These are phyloP conservation scores for Sphenopsis melanotis DNA, from an alignment of 2,797 vertebrate genomes.

Conservation along the genomic window DNA sequence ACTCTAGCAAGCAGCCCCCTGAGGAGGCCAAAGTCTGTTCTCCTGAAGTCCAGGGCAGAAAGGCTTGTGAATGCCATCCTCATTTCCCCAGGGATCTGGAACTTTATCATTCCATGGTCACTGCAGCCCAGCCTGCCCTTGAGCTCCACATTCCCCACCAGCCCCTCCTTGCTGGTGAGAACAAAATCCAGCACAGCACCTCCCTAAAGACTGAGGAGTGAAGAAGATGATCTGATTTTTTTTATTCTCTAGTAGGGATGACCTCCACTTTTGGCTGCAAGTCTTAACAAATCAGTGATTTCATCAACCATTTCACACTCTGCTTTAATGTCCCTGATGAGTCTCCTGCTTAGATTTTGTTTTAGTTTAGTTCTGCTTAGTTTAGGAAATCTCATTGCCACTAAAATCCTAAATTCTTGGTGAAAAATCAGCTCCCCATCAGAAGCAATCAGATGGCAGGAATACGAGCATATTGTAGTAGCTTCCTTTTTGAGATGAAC, in stretches of 20 bases:
- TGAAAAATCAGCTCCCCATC: not conserved
- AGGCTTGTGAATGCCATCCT: too few relatives aligned
- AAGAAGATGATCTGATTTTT: not conserved
- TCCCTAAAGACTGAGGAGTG: not conserved
- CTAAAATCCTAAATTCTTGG: not conserved
- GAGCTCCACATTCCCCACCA: not conserved
- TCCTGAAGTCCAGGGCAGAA: not conserved
- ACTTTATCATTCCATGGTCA: not conserved
- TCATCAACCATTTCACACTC: not conserved
- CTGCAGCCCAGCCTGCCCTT: not conserved
- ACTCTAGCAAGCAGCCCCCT: not conserved
- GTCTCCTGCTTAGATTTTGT: not conserved
- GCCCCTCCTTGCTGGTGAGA: not conserved
- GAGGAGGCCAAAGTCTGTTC: too few relatives aligned
- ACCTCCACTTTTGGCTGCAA: accelerated
- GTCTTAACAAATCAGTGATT: not conserved
- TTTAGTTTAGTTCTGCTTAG: not conserved
- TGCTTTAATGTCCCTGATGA: not conserved
- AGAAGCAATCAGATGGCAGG: conserved; percentile 6
- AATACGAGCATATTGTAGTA: conserved; percentile 10
- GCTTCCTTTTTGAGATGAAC: conserved; percentile 31
- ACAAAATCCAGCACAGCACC: not conserved
- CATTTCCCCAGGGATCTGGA: not conserved
- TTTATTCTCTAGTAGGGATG: not conserved
- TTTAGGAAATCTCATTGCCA: not conserved